Evolutionary conservation across 1,140 invertebrate genomes (phyloP).

Genomic region (Drosophila chauvacae): DNA sequence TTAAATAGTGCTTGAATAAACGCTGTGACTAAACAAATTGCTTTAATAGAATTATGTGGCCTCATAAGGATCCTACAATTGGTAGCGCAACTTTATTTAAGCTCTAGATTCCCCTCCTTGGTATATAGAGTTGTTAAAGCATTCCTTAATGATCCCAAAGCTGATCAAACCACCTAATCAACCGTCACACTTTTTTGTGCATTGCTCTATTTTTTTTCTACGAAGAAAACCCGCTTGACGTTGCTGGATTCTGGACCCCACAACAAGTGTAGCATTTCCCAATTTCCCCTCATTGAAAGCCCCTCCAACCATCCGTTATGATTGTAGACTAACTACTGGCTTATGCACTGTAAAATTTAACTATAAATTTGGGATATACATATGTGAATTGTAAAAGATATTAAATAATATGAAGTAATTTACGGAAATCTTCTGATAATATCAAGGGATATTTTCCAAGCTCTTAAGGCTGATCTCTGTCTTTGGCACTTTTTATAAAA

Average conservation of each 20-base stretch:
- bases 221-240: constrained; percentile 15
- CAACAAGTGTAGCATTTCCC: constrained; percentile 20
- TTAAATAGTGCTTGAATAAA: not conserved
- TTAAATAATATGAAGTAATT: not conserved
- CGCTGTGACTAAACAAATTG: not conserved
- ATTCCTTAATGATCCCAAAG: constrained; percentile 40
- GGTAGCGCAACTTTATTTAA: constrained; percentile 2
- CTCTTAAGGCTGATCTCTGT: not conserved
- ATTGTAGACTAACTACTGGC: constrained; percentile 20
- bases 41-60: not conserved
- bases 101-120: not conserved
- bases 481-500: not conserved
- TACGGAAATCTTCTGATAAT: not conserved
- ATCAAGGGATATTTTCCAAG: not conserved
- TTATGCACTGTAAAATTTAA: constrained; percentile 3
- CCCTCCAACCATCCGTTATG: constrained; percentile 23
- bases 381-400: not conserved
- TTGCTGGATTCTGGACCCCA: constrained; percentile 37
- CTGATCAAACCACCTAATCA: constrained; percentile 47
- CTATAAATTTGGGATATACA: not conserved
- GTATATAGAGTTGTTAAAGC: constrained; percentile 44
- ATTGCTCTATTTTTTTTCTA: constrained; percentile 4
- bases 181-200: constrained; percentile 40
- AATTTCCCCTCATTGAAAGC: not conserved
- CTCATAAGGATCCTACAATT: not conserved